Evolutionary conservation across 2,797 vertebrate genomes (phyloP), one percentile per base, ranked within the genome.

Genomic region (Falco columbarius): DNA sequence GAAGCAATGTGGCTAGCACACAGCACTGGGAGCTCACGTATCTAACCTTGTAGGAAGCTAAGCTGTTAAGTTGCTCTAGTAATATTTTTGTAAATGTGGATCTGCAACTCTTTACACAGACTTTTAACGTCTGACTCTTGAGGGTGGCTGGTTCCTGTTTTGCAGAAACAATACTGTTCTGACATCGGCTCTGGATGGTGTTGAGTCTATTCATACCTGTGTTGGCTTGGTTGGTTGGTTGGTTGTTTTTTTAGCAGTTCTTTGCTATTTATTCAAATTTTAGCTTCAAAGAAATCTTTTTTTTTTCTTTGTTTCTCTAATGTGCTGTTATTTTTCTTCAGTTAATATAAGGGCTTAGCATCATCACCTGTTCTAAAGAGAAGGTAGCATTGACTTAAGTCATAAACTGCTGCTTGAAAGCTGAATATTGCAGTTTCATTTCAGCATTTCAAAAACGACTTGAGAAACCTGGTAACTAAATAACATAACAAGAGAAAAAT

Each of bases 21-120:
- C 24, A 46, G 61, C n/a, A 5, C 32, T 8, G 14, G 49, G 10
- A 14, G 38, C 36, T 68, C 16, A 3, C 0, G 0, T 59, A 10
- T 4, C 66, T 40, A 9, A 22, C 58, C 51, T 46, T 8, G 20
- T 6, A 2, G 12, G 70, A 34, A 6, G 30, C 63, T 14, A 27
- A 42, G 66, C 74, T 92, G 20, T 19, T 51, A 14, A 29, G 12
- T 18, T 46, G 46, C 34, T 66, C 29, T n/a, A 7, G 49, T 30
- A 20, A 27, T 54, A 3, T 61, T 91, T 90, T 47, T 85, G 81
- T n/a, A 16, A 5, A 24, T 29, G 30, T 30, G 44, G 12, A 13
- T 52, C 71, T 80, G 29, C 52, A 55, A 82, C 47, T 54, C 61
- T 74, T 63, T 42, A 40, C 34, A 9, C n/a, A 42, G 47, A 29